Base-by-base conservation (phyloP, 2,113 vertebrate species). In the Microcebus ravelobensis region DNA sequence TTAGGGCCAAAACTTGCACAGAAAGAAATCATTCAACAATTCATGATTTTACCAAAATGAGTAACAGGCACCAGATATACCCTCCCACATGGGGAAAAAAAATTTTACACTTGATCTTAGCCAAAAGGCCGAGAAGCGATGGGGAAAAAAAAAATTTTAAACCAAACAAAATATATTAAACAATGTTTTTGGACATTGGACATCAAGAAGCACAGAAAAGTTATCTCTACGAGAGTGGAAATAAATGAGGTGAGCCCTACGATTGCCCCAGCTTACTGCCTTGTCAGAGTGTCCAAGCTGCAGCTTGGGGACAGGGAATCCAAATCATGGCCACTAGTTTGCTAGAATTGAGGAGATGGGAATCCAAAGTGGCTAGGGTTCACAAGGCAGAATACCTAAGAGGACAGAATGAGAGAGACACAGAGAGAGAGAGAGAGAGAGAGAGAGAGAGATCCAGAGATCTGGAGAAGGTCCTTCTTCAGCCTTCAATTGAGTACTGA, bases 11-110 rank as follows among this genome's bases (percentile, higher is more conserved):
- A 74, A 21, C 39, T 81, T 77, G 17, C 17, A 63, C 50, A 68
- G 68, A 17, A 57, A 90, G 79, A 93, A 96, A 87, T 86, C 12
- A 76, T 74, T 97, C 45, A 79, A 50, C 4, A 59, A 79, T 18
- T 93, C 94, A 61, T 70, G 17, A 50, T 83, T 89, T 17, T 81
- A 36, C 45, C 36, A 57, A 88, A 27, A 92, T 88, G 76, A 92
- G 4, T 55, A 81, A 67, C 14, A 25, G 14, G 14, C 27, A 65
- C 29, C 18, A 39, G 18, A 87, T 76, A 93, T 87, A 48, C 39
- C 45, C n/a, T 96, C 45, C 1, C 48, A 42, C 7, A 3, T 36
- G 29, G 55, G 55, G 55, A 15, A 39, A 6, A 82, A 83, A 4
- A 90, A 61, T 42, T 42, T 42, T 42, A 42, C 42, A 42, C 42